These are phyloP conservation scores for Acrocephalus arundinaceus DNA, from an alignment of 2,113 vertebrate species.

Conservation along the genomic window DNA sequence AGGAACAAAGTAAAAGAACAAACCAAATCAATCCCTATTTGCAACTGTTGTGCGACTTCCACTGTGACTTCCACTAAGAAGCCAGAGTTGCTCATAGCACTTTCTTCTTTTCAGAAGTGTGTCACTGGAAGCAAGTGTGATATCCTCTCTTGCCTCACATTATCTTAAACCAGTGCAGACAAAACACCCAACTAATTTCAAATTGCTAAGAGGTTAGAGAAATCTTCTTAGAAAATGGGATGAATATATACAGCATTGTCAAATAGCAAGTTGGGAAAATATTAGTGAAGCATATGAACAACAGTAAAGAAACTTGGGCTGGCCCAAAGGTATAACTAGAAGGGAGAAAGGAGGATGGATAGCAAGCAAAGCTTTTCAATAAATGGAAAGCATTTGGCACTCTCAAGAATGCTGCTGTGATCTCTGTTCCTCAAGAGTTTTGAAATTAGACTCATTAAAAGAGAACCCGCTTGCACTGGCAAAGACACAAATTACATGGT, in stretches of 20 bases:
- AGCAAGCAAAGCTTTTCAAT: background rate
- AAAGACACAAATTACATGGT: background rate
- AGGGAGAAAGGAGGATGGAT: background rate
- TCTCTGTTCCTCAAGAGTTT: background rate
- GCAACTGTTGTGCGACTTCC: background rate
- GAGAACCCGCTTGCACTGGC: background rate
- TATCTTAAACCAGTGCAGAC: background rate
- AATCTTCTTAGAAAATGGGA: background rate
- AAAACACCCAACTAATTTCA: background rate
- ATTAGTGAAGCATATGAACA: background rate
- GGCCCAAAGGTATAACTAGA: background rate
- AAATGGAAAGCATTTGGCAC: background rate
- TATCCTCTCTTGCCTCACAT: background rate
- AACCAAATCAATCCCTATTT: background rate
- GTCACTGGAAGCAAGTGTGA: background rate
- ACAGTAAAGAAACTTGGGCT: background rate
- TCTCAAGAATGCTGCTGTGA: background rate
- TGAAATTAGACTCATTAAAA: background rate
- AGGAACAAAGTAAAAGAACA: background rate
- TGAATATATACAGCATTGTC: background rate
- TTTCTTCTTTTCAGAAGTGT: background rate
- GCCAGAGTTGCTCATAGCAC: fast-evolving
- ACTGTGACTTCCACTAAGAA: background rate
- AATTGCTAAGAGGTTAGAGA: background rate
- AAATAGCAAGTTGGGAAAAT: background rate